Percentiles rank a stretch among this genome's conserved stretches.
Evolutionary conservation across 30 jellyfish, hydroid and myxozoan genomes (phyloP).

Genomic region (Hydra vulgaris): DNA sequence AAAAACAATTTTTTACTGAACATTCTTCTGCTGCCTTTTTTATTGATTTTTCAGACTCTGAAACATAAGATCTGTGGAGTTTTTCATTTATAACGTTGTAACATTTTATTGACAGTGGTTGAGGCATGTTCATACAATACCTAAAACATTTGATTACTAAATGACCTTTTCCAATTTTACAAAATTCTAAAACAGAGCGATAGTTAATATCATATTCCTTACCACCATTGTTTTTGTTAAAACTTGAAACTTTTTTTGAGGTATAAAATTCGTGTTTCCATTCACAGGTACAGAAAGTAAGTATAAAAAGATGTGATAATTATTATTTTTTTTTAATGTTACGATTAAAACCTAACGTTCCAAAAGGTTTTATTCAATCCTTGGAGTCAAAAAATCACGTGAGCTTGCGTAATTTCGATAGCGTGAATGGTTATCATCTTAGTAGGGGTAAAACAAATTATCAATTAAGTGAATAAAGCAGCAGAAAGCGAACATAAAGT

Average conservation of each 20-base stretch:
- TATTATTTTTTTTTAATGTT: too few relatives aligned
- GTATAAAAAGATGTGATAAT: not conserved
- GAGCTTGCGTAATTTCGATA: too few relatives aligned
- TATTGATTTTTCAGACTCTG: not conserved
- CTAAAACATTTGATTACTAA: not conserved
- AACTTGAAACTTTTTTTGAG: not conserved
- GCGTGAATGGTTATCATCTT: too few relatives aligned
- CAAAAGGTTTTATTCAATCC: too few relatives aligned
- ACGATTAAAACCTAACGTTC: not conserved
- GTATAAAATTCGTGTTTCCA: not conserved
- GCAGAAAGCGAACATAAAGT: too few relatives aligned
- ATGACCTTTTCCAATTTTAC: not conserved
- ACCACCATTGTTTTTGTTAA: not conserved
- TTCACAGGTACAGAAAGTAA: not conserved
- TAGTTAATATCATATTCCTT: not conserved
- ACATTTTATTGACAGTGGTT: not conserved
- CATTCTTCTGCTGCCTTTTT: slow-evolving; percentile 1
- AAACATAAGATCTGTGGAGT: not conserved
- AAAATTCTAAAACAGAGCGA: not conserved
- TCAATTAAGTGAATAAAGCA: too few relatives aligned
- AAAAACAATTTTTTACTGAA: not conserved
- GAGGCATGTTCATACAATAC: slow-evolving; percentile 6
- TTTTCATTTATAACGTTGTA: not conserved
- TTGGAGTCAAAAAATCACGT: too few relatives aligned
- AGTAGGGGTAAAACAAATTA: too few relatives aligned